Evolutionary conservation across 2,888 invertebrate species (phyloP).

Genomic region (Orthosia gracilis): DNA sequence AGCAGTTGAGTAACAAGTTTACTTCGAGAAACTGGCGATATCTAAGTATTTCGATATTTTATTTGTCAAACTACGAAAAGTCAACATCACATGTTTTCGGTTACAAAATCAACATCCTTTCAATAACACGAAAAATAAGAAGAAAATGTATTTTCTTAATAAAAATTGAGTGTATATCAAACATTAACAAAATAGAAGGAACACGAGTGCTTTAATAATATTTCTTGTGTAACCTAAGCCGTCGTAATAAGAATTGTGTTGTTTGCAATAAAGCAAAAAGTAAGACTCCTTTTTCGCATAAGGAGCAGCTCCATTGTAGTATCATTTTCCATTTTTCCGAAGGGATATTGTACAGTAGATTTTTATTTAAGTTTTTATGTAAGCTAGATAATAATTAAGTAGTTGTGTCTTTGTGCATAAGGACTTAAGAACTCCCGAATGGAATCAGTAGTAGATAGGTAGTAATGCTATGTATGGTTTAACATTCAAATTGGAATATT

Average conservation of each 20-base stretch:
- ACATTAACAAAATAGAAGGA: conserved; percentile 26
- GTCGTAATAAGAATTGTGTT: conserved; percentile 53
- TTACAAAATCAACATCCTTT: conserved; percentile 20
- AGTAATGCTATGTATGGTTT: no score
- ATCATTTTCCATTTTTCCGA: conserved; percentile 57
- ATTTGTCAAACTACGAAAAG: background rate
- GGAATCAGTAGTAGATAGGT: no score
- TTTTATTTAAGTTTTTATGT: conserved; percentile 39
- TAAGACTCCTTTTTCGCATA: conserved; percentile 31
- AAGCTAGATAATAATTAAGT: background rate
- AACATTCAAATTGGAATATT: no score
- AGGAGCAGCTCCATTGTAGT: conserved; percentile 45
- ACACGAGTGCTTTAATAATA: conserved; percentile 45
- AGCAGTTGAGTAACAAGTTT: no score
- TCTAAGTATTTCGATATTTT: background rate
- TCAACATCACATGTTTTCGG: background rate
- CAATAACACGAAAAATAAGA: conserved; percentile 10
- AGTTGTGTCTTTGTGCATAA: background rate
- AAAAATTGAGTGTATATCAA: conserved; percentile 7
- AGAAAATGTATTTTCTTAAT: conserved; percentile 14
- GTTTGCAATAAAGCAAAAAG: conserved; percentile 55
- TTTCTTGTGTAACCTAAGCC: conserved; percentile 51
- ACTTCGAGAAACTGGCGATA: background rate
- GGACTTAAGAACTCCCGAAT: no score
- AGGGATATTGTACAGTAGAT: conserved; percentile 44